Conservation (phyloP, 1,140 invertebrate species). For the Trypoxylus dichotomus region DNA sequence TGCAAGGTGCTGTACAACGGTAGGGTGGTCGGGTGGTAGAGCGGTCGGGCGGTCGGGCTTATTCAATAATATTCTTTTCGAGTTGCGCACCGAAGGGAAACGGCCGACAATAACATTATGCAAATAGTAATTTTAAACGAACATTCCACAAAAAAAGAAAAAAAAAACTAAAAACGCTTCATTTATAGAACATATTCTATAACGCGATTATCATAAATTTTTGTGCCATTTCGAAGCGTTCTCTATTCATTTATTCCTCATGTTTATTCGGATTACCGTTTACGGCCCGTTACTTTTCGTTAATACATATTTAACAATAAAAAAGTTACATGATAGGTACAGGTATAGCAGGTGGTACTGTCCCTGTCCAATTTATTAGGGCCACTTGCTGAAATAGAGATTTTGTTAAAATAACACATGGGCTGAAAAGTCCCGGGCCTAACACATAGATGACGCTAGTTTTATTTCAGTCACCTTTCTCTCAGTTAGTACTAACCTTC, state of each 20-base stretch:
- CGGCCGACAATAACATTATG: slow-evolving; percentile 23
- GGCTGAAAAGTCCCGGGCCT: too few relatives aligned
- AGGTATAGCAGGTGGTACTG: too few relatives aligned
- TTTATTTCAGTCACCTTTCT: too few relatives aligned
- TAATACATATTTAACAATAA: too few relatives aligned
- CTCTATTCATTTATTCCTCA: background rate
- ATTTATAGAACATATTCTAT: slow-evolving; percentile 16
- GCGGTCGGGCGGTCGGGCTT: background rate
- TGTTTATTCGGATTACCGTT: background rate
- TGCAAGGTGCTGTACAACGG: background rate
- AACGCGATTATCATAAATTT: slow-evolving; percentile 4
- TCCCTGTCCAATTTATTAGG: too few relatives aligned
- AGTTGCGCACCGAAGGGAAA: slow-evolving; percentile 3
- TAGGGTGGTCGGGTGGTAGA: too few relatives aligned
- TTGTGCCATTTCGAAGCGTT: background rate
- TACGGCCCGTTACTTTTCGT: background rate
- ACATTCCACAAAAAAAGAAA: slow-evolving; percentile 13
- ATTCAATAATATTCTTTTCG: slow-evolving; percentile 23
- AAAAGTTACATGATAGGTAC: too few relatives aligned
- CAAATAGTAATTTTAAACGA: slow-evolving; percentile 28
- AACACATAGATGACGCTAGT: too few relatives aligned
- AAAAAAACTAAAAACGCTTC: too few relatives aligned
- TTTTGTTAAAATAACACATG: too few relatives aligned
- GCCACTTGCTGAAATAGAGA: too few relatives aligned
- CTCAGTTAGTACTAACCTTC: too few relatives aligned